Conservation (phyloP, 2,888 invertebrate species). For the Melangyna quadrimaculata region DNA sequence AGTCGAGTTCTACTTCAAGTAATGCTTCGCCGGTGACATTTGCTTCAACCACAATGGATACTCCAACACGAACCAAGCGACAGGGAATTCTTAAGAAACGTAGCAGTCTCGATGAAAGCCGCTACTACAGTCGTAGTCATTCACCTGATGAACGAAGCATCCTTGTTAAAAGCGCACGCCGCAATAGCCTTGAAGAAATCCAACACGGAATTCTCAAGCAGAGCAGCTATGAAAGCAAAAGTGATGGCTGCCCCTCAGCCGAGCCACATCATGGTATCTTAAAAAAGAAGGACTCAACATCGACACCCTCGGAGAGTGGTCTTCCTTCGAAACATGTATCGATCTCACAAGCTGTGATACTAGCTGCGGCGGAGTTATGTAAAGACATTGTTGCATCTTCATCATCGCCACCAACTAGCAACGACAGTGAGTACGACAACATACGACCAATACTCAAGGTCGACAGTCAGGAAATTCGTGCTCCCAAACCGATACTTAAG, state of each 20-base stretch:
- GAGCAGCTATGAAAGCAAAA: constrained; percentile 86
- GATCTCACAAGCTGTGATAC: constrained; percentile 80
- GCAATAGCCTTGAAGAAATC: constrained; percentile 80
- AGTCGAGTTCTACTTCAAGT: constrained; percentile 82
- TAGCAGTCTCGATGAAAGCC: constrained; percentile 88
- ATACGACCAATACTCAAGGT: constrained; percentile 92
- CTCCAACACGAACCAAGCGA: constrained; percentile 83
- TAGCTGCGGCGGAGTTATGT: constrained; percentile 82
- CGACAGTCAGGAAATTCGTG: constrained; percentile 84
- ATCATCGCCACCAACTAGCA: constrained; percentile 75
- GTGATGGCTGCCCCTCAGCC: constrained; percentile 84
- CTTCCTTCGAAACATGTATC: constrained; percentile 80
- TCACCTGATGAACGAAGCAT: constrained; percentile 81
- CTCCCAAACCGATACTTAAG: constrained; percentile 90
- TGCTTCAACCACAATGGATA: constrained; percentile 88
- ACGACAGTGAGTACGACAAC: constrained; percentile 82
- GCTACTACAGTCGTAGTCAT: constrained; percentile 80
- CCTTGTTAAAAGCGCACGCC: constrained; percentile 79
- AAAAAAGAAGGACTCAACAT: constrained; percentile 82
- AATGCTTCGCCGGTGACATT: constrained; percentile 89
- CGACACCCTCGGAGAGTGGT: constrained; percentile 80
- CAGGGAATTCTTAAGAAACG: constrained; percentile 93
- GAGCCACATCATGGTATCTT: constrained; percentile 87
- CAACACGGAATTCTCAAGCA: constrained; percentile 90
- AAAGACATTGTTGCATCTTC: constrained; percentile 79